These are phyloP conservation scores for Protobothrops mucrosquamatus DNA, from an alignment of 2,113 vertebrate genomes.

Conservation along the genomic window DNA sequence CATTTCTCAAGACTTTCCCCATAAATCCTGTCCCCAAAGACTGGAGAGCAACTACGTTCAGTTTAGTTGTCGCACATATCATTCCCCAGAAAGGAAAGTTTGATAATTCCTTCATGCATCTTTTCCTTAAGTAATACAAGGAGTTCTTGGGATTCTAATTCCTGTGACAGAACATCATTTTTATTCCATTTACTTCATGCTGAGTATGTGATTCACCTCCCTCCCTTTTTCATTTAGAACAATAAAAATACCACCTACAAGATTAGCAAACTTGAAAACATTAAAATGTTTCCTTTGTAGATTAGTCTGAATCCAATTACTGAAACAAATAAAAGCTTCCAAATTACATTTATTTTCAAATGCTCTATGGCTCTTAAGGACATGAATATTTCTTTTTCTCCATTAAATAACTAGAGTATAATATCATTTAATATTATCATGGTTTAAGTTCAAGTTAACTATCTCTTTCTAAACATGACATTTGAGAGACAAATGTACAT, in stretches of 20 bases:
- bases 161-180: not conserved
- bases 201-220: not conserved
- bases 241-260: too few relatives aligned
- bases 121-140: not conserved
- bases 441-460: not conserved
- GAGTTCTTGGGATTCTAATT: not conserved
- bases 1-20: not conserved
- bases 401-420: not conserved
- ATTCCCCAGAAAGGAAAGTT: not conserved
- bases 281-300: not conserved
- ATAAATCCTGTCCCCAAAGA: not conserved
- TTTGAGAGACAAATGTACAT: not conserved
- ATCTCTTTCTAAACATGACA: not conserved
- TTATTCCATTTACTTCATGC: not conserved
- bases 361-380: not conserved
- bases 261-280: not conserved
- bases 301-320: slow-evolving; percentile 1
- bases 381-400: not conserved
- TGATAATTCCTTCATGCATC: not conserved
- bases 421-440: not conserved
- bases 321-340: slow-evolving; percentile 24
- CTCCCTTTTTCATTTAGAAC: not conserved
- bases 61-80: not conserved
- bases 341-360: not conserved
- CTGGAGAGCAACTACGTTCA: not conserved